These are phyloP conservation scores for Drosophila burlai DNA, from an alignment of 1,140 invertebrate genomes.

Conservation along the genomic window DNA sequence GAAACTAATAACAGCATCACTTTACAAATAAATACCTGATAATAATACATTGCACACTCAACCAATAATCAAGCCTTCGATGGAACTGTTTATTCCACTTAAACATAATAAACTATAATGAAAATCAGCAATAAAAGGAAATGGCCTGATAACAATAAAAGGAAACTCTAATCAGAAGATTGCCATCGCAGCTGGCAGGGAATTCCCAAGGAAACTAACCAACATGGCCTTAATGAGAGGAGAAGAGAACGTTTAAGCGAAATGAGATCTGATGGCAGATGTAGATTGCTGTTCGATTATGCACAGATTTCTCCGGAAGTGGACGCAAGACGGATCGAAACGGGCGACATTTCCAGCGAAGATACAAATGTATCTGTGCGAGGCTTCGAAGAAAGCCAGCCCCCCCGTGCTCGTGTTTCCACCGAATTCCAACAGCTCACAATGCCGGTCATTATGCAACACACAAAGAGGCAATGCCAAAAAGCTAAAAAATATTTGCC, in stretches of 20 bases:
- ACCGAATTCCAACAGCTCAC: slow-evolving; percentile 15
- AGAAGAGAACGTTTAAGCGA: slow-evolving; percentile 12
- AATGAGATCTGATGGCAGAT: slow-evolving; percentile 7
- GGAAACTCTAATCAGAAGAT: slow-evolving; percentile 29
- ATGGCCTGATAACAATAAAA: slow-evolving; percentile 34
- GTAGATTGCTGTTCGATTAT: slow-evolving; percentile 17
- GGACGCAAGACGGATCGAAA: not conserved
- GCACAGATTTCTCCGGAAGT: slow-evolving; percentile 43
- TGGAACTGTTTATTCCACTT: not conserved
- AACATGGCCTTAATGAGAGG: slow-evolving; percentile 18
- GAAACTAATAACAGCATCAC: not conserved
- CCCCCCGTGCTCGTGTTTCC: not conserved
- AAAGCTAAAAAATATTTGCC: slow-evolving; percentile 22
- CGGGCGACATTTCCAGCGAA: not conserved
- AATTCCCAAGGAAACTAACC: slow-evolving; percentile 21
- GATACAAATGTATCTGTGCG: slow-evolving; percentile 4
- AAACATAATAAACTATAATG: slow-evolving; percentile 14
- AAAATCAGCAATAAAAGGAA: slow-evolving; percentile 18
- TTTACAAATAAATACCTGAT: slow-evolving; percentile 10
- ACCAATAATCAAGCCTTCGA: not conserved
- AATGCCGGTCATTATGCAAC: slow-evolving; percentile 46
- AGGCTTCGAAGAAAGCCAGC: not conserved
- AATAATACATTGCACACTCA: not conserved
- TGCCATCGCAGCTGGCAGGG: not conserved
- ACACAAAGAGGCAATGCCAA: slow-evolving; percentile 18